phyloP scores from a whole-genome alignment of 1,140 invertebrate species.

The Phortica variegata region DNA sequence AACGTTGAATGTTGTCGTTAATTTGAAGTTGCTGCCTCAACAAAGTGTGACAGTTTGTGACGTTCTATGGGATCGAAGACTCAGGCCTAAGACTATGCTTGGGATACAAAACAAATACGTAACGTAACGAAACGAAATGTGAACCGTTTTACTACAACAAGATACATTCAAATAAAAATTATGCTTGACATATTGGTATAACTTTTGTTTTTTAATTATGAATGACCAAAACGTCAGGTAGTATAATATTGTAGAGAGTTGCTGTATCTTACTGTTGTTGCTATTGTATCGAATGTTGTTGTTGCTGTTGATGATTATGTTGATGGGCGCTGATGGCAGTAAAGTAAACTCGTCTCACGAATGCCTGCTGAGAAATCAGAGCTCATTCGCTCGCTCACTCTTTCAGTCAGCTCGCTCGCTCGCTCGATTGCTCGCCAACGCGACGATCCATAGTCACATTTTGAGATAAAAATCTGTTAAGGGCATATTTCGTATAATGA shows the following conservation, averaged over 20 bases:
- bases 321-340: constrained; percentile 12
- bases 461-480: constrained; percentile 40
- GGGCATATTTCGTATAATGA: constrained; percentile 30
- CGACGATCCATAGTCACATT: constrained; percentile 29
- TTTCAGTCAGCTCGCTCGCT: constrained; percentile 16
- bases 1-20: not conserved
- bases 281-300: too few relatives aligned
- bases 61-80: constrained; percentile 8
- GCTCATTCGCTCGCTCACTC: constrained; percentile 14
- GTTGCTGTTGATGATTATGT: constrained; percentile 5
- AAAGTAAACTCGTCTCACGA: constrained; percentile 30
- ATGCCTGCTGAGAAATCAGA: constrained; percentile 48
- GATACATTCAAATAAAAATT: constrained; percentile 46
- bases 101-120: too few relatives aligned
- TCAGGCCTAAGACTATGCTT: too few relatives aligned
- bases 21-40: not conserved
- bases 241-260: too few relatives aligned
- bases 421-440: constrained; percentile 4
- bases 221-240: too few relatives aligned
- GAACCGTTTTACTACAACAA: too few relatives aligned
- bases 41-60: constrained; percentile 39
- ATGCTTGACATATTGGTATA: constrained; percentile 55
- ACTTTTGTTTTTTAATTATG: constrained; percentile 53
- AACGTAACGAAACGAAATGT: too few relatives aligned
- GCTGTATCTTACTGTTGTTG: too few relatives aligned